A percentile compares a stretch with the other conserved stretches of the same genome.
Evolutionary conservation across 2,888 invertebrate species (phyloP).

Genomic region (Drosophila yooni): DNA sequence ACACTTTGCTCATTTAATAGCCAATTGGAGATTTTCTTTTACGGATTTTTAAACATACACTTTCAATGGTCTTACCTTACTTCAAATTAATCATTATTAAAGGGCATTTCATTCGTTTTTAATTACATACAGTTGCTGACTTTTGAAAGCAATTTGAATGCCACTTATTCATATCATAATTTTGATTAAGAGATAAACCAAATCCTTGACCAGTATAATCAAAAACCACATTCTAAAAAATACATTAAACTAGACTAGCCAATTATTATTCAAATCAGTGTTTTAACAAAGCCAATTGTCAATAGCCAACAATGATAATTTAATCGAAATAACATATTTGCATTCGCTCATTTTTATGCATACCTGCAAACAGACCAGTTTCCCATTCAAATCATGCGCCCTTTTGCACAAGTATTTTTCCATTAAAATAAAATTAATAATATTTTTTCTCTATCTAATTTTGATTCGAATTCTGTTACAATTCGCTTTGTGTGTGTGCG

Average conservation of each 20-base stretch:
- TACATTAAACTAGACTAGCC: neutral
- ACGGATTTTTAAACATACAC: neutral
- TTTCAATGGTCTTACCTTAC: neutral
- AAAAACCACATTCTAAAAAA: conserved; percentile 18
- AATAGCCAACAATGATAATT: conserved; percentile 15
- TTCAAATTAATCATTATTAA: neutral
- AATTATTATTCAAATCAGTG: neutral
- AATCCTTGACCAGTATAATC: conserved; percentile 10
- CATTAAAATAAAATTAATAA: conserved; percentile 66
- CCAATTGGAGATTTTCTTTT: neutral
- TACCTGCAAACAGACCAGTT: conserved; percentile 7
- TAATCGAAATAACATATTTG: conserved; percentile 12
- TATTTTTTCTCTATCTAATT: conserved; percentile 28
- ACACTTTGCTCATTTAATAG: neutral
- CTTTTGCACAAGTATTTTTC: conserved; percentile 51
- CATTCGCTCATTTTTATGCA: neutral
- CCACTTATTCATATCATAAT: neutral
- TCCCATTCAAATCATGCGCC: conserved; percentile 40
- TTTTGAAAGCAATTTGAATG: neutral
- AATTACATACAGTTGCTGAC: neutral
- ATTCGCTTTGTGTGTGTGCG: conserved; percentile 12
- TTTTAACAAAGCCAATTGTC: conserved; percentile 14
- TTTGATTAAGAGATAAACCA: neutral
- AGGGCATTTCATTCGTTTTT: too few species aligned
- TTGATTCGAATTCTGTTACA: conserved; percentile 49